phyloP scores from a whole-genome alignment of 2,797 vertebrate species.

The Sus cebifrons region DNA sequence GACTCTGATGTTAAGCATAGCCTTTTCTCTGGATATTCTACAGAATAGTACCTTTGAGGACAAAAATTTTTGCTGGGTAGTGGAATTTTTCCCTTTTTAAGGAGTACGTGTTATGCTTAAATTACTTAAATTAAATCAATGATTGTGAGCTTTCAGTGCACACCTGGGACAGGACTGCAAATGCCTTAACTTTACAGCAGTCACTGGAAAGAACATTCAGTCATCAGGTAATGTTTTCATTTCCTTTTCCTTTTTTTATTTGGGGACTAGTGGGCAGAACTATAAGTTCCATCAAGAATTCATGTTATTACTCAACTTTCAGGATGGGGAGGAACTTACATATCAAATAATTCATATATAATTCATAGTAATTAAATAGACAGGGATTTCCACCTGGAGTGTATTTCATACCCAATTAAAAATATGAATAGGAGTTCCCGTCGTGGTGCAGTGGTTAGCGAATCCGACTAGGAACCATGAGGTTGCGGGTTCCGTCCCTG shows the following conservation, averaged over 20 bases:
- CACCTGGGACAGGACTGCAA: neutral
- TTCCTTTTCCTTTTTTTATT: conserved; percentile 65
- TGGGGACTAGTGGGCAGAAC: neutral
- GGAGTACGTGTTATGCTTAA: neutral
- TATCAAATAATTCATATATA: conserved; percentile 18
- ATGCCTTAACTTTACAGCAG: conserved; percentile 65
- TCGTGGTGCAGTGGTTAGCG: too few species aligned
- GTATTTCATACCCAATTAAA: neutral
- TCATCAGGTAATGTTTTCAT: conserved; percentile 63
- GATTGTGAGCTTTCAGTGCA: neutral
- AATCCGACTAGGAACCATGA: too few species aligned
- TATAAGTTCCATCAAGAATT: neutral
- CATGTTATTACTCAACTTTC: neutral
- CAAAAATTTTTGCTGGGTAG: conserved; percentile 3
- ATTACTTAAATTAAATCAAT: conserved; percentile 21
- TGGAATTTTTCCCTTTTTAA: neutral
- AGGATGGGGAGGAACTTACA: conserved; percentile 1
- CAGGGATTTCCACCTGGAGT: neutral
- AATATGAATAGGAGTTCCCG: neutral
- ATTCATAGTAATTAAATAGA: neutral
- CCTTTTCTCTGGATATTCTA: conserved; percentile 10
- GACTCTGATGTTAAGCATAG: neutral
- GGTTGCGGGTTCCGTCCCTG: too few species aligned
- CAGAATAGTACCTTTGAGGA: conserved; percentile 24
- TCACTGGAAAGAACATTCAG: neutral